These are phyloP conservation scores for Pelagia noctiluca DNA, from an alignment of 30 jellyfish, hydroid and myxozoan species.

Conservation along the genomic window DNA sequence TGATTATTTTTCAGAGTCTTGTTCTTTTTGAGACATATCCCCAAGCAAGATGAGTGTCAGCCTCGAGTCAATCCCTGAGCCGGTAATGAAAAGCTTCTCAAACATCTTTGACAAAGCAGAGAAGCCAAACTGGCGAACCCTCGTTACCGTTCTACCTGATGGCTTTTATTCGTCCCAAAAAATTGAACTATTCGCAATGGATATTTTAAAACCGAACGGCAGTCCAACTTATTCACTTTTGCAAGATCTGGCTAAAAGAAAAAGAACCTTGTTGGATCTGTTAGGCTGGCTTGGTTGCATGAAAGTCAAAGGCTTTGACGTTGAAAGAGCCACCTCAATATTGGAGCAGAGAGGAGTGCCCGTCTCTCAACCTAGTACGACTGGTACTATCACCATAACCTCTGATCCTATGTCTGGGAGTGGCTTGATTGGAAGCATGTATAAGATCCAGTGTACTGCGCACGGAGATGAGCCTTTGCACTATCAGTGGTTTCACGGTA, in stretches of 20 bases:
- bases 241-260: conserved; percentile 67
- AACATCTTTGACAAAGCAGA: conserved; percentile 52
- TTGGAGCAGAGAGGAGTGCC: conserved; percentile 1
- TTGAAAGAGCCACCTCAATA: conserved; percentile 1
- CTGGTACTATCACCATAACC: conserved; percentile 12
- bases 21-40: no score
- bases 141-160: conserved; percentile 46
- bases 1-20: no score
- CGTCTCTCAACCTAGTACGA: neutral
- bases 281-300: conserved; percentile 34
- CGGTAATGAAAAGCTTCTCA: conserved; percentile 55
- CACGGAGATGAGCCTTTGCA: conserved; percentile 68
- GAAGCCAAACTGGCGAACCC: conserved; percentile 88
- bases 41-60: neutral
- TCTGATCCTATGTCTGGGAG: conserved; percentile 54
- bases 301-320: conserved; percentile 29
- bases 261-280: conserved; percentile 57
- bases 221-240: conserved; percentile 83
- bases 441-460: conserved; percentile 61
- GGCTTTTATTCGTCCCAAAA: conserved; percentile 54
- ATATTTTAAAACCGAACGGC: conserved; percentile 73
- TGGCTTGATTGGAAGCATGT: conserved; percentile 49
- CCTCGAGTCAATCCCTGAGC: conserved; percentile 27
- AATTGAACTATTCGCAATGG: conserved; percentile 71
- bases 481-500: conserved; percentile 82